Percentiles rank a stretch among this genome's conserved stretches.
phyloP scores from a whole-genome alignment of 2,113 vertebrate species.

The Megaceryle torquata region DNA sequence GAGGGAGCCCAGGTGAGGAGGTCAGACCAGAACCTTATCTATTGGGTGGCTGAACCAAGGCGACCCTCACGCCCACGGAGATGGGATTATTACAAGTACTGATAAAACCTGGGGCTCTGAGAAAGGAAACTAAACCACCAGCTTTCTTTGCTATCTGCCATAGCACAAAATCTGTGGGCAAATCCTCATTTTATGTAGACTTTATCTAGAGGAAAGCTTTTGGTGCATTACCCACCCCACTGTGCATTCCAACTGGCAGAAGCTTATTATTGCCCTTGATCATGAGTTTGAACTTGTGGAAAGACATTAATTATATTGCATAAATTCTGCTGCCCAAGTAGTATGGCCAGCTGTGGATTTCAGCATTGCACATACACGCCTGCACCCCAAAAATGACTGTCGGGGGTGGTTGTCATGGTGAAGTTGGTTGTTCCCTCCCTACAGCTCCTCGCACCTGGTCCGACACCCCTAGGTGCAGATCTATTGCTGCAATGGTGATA shows the following conservation, averaged over 20 bases:
- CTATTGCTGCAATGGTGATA: not conserved
- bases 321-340: not conserved
- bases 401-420: not conserved
- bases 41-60: not conserved
- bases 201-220: not conserved
- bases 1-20: not conserved
- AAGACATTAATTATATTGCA: not conserved
- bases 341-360: not conserved
- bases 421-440: not conserved
- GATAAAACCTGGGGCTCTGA: not conserved
- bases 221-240: not conserved
- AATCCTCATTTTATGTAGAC: not conserved
- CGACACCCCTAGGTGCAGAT: not conserved
- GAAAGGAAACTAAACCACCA: not conserved
- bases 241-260: not conserved
- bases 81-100: not conserved
- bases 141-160: not conserved
- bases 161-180: not conserved
- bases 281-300: not conserved
- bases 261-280: not conserved
- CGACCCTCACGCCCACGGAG: not conserved
- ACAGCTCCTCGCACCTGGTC: not conserved
- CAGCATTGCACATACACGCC: not conserved
- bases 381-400: not conserved
- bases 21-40: not conserved